These are phyloP conservation scores for Lates japonicus DNA, from an alignment of 2,797 vertebrate genomes.

Conservation along the genomic window DNA sequence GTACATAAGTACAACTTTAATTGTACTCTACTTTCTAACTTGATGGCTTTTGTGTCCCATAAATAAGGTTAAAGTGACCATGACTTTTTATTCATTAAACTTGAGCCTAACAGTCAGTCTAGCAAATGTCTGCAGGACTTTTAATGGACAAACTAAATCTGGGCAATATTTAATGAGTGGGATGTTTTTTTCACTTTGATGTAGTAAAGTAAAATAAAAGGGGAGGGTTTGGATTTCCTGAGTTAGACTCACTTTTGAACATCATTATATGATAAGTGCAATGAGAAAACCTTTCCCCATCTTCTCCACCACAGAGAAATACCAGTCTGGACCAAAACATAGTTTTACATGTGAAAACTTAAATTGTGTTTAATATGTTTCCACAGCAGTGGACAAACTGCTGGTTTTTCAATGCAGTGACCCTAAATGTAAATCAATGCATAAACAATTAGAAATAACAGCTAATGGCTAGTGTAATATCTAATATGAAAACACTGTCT, in stretches of 20 bases:
- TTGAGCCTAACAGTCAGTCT: not conserved
- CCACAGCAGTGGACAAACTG: not conserved
- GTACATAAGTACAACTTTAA: not conserved
- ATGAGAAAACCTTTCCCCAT: not conserved
- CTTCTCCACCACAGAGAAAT: not conserved
- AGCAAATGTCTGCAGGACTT: slow-evolving; percentile 5
- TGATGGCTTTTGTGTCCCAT: not conserved
- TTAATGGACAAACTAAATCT: not conserved
- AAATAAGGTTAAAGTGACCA: not conserved
- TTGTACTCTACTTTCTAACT: slow-evolving; percentile 13
- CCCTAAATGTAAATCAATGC: too few species aligned
- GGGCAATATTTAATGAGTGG: not conserved
- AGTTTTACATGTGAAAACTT: not conserved
- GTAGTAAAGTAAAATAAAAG: not conserved
- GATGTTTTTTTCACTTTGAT: not conserved
- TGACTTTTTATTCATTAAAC: slow-evolving; percentile 14
- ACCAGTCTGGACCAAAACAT: not conserved
- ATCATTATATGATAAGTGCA: not conserved
- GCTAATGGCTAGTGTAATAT: too few species aligned
- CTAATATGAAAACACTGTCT: not conserved
- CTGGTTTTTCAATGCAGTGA: not conserved
- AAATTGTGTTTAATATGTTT: not conserved
- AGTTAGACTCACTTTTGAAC: not conserved
- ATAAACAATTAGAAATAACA: not conserved
- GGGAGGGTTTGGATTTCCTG: not conserved